Evolutionary conservation across 1,140 invertebrate genomes (phyloP).

Genomic region (Stegodyphus mimosarum): DNA sequence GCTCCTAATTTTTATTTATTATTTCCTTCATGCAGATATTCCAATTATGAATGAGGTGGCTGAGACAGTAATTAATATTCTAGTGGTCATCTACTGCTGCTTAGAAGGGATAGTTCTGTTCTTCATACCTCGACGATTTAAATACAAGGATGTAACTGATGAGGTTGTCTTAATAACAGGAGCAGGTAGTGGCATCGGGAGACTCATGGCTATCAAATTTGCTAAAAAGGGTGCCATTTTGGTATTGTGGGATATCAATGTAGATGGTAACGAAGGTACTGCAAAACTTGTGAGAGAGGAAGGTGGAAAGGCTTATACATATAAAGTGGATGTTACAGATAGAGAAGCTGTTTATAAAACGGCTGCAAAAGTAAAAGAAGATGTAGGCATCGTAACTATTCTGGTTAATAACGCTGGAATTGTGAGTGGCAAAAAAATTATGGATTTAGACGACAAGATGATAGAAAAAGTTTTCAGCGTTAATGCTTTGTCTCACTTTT

Average conservation of each 20-base stretch:
- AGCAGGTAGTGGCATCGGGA: slow-evolving; percentile 64
- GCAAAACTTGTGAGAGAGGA: slow-evolving; percentile 75
- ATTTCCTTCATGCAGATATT: background rate
- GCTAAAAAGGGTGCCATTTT: slow-evolving; percentile 82
- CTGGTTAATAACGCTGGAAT: slow-evolving; percentile 96
- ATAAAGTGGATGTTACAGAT: slow-evolving; percentile 80
- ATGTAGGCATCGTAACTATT: slow-evolving; percentile 88
- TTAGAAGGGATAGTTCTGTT: slow-evolving; percentile 67
- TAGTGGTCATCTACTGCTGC: slow-evolving; percentile 58
- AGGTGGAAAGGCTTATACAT: slow-evolving; percentile 76
- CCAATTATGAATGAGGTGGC: slow-evolving; percentile 16
- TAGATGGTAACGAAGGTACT: slow-evolving; percentile 82
- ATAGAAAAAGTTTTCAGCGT: slow-evolving; percentile 76
- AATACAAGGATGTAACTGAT: slow-evolving; percentile 60
- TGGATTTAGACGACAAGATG: slow-evolving; percentile 81
- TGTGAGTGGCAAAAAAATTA: slow-evolving; percentile 82
- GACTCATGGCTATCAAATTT: slow-evolving; percentile 70
- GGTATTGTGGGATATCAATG: slow-evolving; percentile 92
- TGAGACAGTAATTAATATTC: slow-evolving; percentile 18
- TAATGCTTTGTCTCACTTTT: slow-evolving; percentile 76
- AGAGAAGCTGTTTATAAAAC: slow-evolving; percentile 82
- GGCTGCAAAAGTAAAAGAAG: slow-evolving; percentile 80
- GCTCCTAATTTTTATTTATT: background rate
- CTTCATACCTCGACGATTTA: slow-evolving; percentile 70
- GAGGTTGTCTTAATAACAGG: slow-evolving; percentile 63